phyloP scores from a whole-genome alignment of 2,888 invertebrate genomes.

The Pasiphila rectangulata region DNA sequence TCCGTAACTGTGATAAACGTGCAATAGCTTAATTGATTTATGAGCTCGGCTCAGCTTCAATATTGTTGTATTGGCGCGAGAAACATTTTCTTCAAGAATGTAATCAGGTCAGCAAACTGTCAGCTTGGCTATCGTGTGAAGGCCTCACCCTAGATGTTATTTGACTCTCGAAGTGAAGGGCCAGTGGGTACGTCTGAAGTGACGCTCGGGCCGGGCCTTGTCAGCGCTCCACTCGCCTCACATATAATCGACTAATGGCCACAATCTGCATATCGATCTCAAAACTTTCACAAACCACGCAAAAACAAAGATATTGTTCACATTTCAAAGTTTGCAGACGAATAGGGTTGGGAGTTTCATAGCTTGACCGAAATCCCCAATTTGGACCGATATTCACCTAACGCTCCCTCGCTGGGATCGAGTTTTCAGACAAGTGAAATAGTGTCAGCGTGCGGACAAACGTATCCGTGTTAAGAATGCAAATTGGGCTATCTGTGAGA shows the following conservation, averaged over 20 bases:
- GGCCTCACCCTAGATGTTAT: constrained; percentile 33
- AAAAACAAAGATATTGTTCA: constrained; percentile 6
- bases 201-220: constrained; percentile 35
- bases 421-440: constrained; percentile 5
- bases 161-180: constrained; percentile 33
- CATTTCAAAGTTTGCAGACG: not conserved
- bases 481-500: not conserved
- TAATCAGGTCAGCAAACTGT: constrained; percentile 23
- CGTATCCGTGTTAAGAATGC: constrained; percentile 1
- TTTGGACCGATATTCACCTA: constrained; percentile 4
- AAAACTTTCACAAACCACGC: constrained; percentile 14
- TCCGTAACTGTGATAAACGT: not conserved
- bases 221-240: constrained; percentile 40
- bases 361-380: constrained; percentile 7
- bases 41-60: not conserved
- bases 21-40: not conserved
- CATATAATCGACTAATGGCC: constrained; percentile 40
- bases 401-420: not conserved
- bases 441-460: not conserved
- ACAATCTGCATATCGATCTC: constrained; percentile 31
- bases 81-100: constrained; percentile 4
- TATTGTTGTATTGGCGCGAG: not conserved
- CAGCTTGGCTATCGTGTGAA: constrained; percentile 20
- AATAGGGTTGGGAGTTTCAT: constrained; percentile 3
- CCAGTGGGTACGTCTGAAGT: constrained; percentile 27